Percentiles rank a stretch among this genome's conserved stretches.
phyloP scores from a whole-genome alignment of 1,140 invertebrate genomes.

The Triops longicaudatus region DNA sequence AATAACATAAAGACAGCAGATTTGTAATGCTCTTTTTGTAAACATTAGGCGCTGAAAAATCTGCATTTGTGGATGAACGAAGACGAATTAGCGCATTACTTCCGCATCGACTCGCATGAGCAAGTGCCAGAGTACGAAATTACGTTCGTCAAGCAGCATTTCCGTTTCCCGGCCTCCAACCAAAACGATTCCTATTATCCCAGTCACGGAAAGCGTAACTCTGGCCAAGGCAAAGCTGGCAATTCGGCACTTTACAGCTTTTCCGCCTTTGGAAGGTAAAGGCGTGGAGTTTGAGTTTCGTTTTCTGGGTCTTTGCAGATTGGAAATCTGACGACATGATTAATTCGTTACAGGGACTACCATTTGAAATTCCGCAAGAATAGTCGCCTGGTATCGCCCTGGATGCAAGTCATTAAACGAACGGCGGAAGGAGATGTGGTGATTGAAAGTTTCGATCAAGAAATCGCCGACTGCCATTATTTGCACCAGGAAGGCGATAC shows the following conservation, averaged over 20 bases:
- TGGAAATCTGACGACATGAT: background rate
- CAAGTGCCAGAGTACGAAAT: constrained; percentile 6
- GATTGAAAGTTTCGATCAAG: constrained; percentile 32
- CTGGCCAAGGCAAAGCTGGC: background rate
- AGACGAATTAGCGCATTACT: constrained; percentile 15
- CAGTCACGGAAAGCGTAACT: constrained; percentile 5
- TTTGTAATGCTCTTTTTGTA: background rate
- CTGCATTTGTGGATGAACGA: background rate
- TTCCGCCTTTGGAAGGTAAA: background rate
- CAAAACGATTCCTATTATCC: constrained; percentile 1
- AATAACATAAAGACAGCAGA: background rate
- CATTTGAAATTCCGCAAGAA: constrained; percentile 40
- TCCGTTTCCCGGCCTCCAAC: background rate
- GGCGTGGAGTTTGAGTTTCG: background rate
- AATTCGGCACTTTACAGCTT: background rate
- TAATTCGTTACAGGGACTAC: constrained; percentile 25
- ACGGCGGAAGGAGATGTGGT: constrained; percentile 30
- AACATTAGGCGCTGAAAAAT: background rate
- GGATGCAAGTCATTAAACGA: constrained; percentile 44
- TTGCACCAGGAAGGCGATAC: constrained; percentile 40
- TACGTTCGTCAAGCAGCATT: constrained; percentile 6
- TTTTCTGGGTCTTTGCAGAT: background rate
- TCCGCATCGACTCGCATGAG: background rate
- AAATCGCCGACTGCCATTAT: constrained; percentile 43
- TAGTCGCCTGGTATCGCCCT: constrained; percentile 40